phyloP scores from a whole-genome alignment of 2,888 invertebrate genomes.

The Archips xylosteana region DNA sequence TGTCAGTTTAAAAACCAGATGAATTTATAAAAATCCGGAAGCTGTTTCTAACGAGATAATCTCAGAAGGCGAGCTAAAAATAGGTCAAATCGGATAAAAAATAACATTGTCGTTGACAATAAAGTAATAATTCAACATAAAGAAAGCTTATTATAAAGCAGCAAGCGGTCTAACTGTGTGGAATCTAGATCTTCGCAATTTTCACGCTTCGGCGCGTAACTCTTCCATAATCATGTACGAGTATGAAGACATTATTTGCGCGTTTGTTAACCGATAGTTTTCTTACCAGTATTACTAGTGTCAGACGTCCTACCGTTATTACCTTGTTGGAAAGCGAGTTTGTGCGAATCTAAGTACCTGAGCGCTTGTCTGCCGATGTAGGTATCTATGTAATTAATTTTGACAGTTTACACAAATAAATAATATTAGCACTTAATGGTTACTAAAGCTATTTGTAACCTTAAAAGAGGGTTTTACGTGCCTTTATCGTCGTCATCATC shows the following conservation, averaged over 20 bases:
- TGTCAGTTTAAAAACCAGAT: no score
- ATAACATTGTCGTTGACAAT: not conserved
- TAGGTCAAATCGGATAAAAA: not conserved
- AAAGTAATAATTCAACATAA: slow-evolving; percentile 8
- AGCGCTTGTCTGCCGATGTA: not conserved
- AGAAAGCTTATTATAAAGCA: slow-evolving; percentile 31
- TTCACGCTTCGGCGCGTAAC: slow-evolving; percentile 32
- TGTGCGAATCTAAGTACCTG: not conserved
- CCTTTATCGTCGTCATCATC: no score
- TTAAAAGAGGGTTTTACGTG: not conserved
- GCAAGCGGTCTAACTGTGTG: slow-evolving; percentile 21
- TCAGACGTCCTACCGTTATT: slow-evolving; percentile 34
- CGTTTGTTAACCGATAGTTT: slow-evolving; percentile 24
- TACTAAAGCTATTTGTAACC: not conserved
- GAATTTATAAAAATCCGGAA: not conserved
- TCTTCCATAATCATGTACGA: slow-evolving; percentile 35
- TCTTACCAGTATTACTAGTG: slow-evolving; percentile 36
- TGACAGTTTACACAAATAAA: not conserved
- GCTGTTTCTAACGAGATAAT: not conserved
- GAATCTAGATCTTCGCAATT: slow-evolving; percentile 28
- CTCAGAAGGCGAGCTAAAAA: not conserved
- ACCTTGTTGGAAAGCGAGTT: slow-evolving; percentile 33
- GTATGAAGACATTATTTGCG: slow-evolving; percentile 39
- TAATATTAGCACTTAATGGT: no score
- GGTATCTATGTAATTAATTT: not conserved